phyloP scores from a whole-genome alignment of 1,140 invertebrate genomes.

The Agrilus planipennis region DNA sequence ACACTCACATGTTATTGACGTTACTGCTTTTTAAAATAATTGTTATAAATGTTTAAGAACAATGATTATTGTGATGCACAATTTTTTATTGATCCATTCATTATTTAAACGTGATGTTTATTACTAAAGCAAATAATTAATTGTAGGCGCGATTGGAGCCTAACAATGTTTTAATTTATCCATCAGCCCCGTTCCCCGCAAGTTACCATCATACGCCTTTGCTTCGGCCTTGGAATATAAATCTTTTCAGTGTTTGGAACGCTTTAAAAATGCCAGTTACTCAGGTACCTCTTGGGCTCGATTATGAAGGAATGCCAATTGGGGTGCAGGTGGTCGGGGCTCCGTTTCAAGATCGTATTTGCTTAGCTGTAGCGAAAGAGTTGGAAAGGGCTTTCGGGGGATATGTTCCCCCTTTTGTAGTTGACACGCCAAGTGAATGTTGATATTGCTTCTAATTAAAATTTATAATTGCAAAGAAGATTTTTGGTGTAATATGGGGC shows the following conservation, averaged over 20 bases:
- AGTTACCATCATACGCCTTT: conserved; percentile 71
- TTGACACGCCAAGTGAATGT: too few relatives aligned
- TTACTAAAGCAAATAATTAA: conserved; percentile 1
- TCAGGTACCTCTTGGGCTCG: conserved; percentile 65
- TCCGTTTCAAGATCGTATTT: conserved; percentile 62
- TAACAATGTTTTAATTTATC: conserved; percentile 74
- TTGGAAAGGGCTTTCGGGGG: conserved; percentile 73
- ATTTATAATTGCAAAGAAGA: too few relatives aligned
- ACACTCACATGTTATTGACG: too few relatives aligned
- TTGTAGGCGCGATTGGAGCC: conserved; percentile 55
- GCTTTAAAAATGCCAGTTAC: conserved; percentile 68
- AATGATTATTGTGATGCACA: background rate
- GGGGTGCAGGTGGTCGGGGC: conserved; percentile 70
- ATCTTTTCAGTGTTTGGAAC: conserved; percentile 81
- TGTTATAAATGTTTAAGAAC: background rate
- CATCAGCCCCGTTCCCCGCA: conserved; percentile 63
- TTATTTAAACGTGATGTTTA: background rate
- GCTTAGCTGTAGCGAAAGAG: conserved; percentile 65
- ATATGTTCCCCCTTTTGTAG: conserved; percentile 56
- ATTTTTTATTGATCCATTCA: conserved; percentile 33
- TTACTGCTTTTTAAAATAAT: background rate
- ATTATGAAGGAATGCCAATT: conserved; percentile 57
- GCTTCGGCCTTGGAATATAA: conserved; percentile 70
- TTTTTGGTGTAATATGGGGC: too few relatives aligned
- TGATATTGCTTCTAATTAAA: too few relatives aligned